phyloP scores from a whole-genome alignment of 1,140 invertebrate species.

The Solenopsis fugax region DNA sequence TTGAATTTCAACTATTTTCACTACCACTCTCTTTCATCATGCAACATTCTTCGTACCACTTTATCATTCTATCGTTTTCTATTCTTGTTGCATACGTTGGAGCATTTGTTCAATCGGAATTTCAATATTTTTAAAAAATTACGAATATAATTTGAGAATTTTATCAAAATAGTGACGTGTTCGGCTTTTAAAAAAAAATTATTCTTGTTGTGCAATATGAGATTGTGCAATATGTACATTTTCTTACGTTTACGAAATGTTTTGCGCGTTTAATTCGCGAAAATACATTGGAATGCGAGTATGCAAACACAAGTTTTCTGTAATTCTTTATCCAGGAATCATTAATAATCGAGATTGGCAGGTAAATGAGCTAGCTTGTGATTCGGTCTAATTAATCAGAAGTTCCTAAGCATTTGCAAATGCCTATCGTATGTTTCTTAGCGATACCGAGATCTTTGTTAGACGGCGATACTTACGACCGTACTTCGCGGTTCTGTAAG shows the following conservation, averaged over 20 bases:
- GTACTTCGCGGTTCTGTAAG: slow-evolving; percentile 1
- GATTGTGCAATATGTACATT: background rate
- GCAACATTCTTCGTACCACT: background rate
- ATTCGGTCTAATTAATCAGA: slow-evolving; percentile 54
- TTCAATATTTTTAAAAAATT: slow-evolving; percentile 1
- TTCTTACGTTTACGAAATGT: slow-evolving; percentile 1
- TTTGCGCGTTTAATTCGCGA: slow-evolving; percentile 10
- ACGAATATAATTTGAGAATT: slow-evolving; percentile 5
- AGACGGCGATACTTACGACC: background rate
- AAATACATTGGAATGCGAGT: background rate
- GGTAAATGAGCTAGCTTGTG: background rate
- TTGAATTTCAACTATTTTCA: slow-evolving; percentile 7
- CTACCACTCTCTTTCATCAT: background rate
- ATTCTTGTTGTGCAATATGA: slow-evolving; percentile 22
- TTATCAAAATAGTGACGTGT: background rate
- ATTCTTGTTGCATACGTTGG: background rate
- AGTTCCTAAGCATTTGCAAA: slow-evolving; percentile 51
- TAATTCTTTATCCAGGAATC: slow-evolving; percentile 2
- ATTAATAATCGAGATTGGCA: background rate
- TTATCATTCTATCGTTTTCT: slow-evolving; percentile 9
- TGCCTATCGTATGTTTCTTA: slow-evolving; percentile 24
- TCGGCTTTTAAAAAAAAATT: background rate
- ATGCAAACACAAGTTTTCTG: background rate
- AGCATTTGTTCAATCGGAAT: background rate
- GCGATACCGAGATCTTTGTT: background rate